Conservation (phyloP, 2,888 invertebrate genomes). For the Agonopterix subpropinquella region DNA sequence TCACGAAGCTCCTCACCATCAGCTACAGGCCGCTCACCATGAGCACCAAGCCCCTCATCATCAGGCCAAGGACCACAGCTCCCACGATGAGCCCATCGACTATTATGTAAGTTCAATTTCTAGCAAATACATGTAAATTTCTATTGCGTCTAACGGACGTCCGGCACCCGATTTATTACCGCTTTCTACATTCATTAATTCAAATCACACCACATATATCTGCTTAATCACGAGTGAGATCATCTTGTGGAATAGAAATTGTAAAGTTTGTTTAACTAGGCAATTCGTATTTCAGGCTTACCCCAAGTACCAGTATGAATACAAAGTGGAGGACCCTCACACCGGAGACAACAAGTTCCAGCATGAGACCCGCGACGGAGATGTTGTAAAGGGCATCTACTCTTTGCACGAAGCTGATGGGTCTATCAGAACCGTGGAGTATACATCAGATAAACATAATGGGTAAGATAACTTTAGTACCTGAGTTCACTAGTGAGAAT, state of each 20-base stretch:
- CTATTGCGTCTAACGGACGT: conserved; percentile 26
- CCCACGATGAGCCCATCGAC: conserved; percentile 58
- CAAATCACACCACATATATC: conserved; percentile 36
- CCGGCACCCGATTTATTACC: conserved; percentile 37
- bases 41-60: conserved; percentile 14
- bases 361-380: conserved; percentile 75
- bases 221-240: conserved; percentile 29
- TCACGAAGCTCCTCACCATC: conserved; percentile 22
- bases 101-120: conserved; percentile 58
- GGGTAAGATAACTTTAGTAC: conserved; percentile 48
- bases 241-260: conserved; percentile 21
- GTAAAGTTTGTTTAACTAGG: conserved; percentile 18
- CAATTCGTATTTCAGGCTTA: conserved; percentile 51
- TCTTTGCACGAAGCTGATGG: conserved; percentile 77
- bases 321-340: conserved; percentile 77
- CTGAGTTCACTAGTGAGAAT: too few relatives aligned
- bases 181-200: conserved; percentile 57
- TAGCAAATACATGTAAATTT: conserved; percentile 14
- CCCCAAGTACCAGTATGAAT: conserved; percentile 77
- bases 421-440: conserved; percentile 76
- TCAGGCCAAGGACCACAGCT: conserved; percentile 26
- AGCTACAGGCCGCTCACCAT: conserved; percentile 22
- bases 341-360: conserved; percentile 79
- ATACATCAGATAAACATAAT: conserved; percentile 74
- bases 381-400: conserved; percentile 79